A percentile compares a stretch with the other conserved stretches of the same genome.
phyloP scores from a whole-genome alignment of 2,888 invertebrate species.

The Ectobius pallidus region DNA sequence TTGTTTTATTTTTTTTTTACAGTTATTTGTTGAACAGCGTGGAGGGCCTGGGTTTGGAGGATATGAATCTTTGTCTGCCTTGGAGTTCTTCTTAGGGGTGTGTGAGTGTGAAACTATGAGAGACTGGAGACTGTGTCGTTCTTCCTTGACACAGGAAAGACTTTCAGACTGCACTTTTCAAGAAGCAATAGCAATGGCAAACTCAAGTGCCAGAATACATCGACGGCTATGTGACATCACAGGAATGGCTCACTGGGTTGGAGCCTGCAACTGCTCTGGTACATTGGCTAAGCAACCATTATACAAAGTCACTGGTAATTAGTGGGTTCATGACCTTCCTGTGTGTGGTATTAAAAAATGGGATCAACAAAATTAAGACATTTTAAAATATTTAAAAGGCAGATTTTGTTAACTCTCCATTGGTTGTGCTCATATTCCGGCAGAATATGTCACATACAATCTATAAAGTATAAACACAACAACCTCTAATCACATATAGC shows the following conservation, averaged over 20 bases:
- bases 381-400: too few species aligned
- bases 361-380: too few species aligned
- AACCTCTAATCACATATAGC: too few species aligned
- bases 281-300: slow-evolving; percentile 50
- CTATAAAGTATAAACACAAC: too few species aligned
- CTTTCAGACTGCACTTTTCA: slow-evolving; percentile 52
- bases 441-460: too few species aligned
- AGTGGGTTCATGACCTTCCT: too few species aligned
- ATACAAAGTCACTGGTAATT: slow-evolving; percentile 53
- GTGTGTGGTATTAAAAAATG: too few species aligned
- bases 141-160: slow-evolving; percentile 49
- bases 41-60: background rate
- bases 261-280: slow-evolving; percentile 50
- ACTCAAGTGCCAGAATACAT: slow-evolving; percentile 53
- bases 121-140: slow-evolving; percentile 55
- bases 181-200: slow-evolving; percentile 48
- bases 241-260: slow-evolving; percentile 49
- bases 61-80: background rate
- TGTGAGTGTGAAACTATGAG: slow-evolving; percentile 54
- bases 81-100: slow-evolving; percentile 56
- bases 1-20: background rate
- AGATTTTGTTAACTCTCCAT: too few species aligned
- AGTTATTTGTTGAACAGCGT: slow-evolving; percentile 21
- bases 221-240: slow-evolving; percentile 56
- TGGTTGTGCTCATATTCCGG: too few species aligned